Evolutionary conservation across 2,797 vertebrate genomes (phyloP), one percentile per base, ranked within the genome.

Genomic region (Simalia tracyae): DNA sequence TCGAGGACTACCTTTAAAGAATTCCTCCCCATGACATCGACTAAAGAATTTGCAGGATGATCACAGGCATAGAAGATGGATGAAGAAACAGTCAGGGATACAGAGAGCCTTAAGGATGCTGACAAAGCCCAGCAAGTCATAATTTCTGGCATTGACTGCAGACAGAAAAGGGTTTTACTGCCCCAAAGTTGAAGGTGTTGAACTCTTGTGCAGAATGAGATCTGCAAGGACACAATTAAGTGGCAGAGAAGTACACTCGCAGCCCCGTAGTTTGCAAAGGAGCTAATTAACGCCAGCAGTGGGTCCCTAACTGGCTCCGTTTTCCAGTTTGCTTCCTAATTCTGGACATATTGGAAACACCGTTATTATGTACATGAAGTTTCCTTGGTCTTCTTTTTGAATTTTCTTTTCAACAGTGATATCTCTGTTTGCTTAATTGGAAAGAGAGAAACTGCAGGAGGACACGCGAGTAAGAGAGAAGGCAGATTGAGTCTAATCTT

Each of bases 81-180:
- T 22, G 87, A 19, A 50, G 5, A 50, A 50, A 50, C 50, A 50
- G 87, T 14, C 2, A 10, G 4, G 0, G 0, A 91, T 89, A 22
- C 28, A 76, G 6, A 31, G 10, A 61, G 24, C 81, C 66, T 88
- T 88, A 87, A 68, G 84, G 4, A 91, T 81, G 89, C 90, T 3
- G 91, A 63, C 91, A 95, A 91, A 95, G 92, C 93, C 96, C 89
- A 4, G 89, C 26, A 91, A 93, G 92, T 90, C 42, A 95, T 97
- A 96, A 97, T 96, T 97, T 93, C 88, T 90, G 81, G 89, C 95
- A 92, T 96, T 95, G 97, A 97, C 96, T 95, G 95, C 92, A 86
- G 85, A 36, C 89, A 91, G 96, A 97, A 95, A 97, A 97, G 94
- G 92, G 95, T 96, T 96, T 95, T 96, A 95, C 97, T 96, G 59